phyloP scores from a whole-genome alignment of 1,140 invertebrate genomes.

The Drosophila melanogaster region Release_6_plus_ISO1_MT NT_037436.4:7082001-7082500 shows the following conservation, averaged over 20 bases:
- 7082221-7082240: conserved; percentile 16
- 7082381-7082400: neutral
- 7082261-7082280: conserved; percentile 29
- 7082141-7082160: conserved; percentile 54
- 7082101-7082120: conserved; percentile 5
- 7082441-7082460: conserved; percentile 44
- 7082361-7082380: conserved; percentile 31
- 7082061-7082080: conserved; percentile 53
- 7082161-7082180: conserved; percentile 30
- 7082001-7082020: conserved; percentile 16
- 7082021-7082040: conserved; percentile 31
- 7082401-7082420: conserved; percentile 26
- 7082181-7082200: conserved; percentile 30
- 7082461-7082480: conserved; percentile 21
- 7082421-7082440: conserved; percentile 34
- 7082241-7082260: conserved; percentile 46
- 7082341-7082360: conserved; percentile 19
- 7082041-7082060: conserved; percentile 73
- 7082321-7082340: conserved; percentile 21
- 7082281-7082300: conserved; percentile 10
- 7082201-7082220: conserved; percentile 33
- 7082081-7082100: conserved; percentile 3
- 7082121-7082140: conserved; percentile 38
- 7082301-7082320: conserved; percentile 23
- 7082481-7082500: conserved; percentile 56